Conservation (phyloP, 2,888 invertebrate species). For the Amphipoea lucens region DNA sequence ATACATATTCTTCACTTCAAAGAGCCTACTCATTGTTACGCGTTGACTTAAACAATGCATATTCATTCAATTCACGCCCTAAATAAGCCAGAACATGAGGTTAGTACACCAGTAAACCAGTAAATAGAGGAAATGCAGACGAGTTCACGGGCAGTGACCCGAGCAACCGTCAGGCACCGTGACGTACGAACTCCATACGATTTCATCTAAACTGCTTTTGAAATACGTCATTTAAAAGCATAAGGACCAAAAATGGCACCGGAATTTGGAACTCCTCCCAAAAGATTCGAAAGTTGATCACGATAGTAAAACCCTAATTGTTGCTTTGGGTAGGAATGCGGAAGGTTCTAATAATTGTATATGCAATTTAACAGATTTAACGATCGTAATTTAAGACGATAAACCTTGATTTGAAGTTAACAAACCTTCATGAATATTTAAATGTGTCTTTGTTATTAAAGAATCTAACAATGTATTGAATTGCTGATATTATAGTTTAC, state of each 20-base stretch:
- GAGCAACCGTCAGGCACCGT: slow-evolving; percentile 80
- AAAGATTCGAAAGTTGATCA: slow-evolving; percentile 47
- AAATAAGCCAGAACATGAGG: slow-evolving; percentile 76
- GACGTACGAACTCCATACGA: slow-evolving; percentile 70
- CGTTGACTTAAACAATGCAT: slow-evolving; percentile 62
- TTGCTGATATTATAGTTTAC: slow-evolving; percentile 38
- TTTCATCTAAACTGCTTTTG: slow-evolving; percentile 61
- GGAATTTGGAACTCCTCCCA: slow-evolving; percentile 18
- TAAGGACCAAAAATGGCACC: slow-evolving; percentile 56
- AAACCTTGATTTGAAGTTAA: slow-evolving; percentile 61
- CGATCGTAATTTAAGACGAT: slow-evolving; percentile 55
- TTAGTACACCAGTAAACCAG: slow-evolving; percentile 73
- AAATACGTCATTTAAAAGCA: slow-evolving; percentile 50
- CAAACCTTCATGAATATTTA: slow-evolving; percentile 60
- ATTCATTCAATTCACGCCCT: slow-evolving; percentile 77
- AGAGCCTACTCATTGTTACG: slow-evolving; percentile 44
- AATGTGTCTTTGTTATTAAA: slow-evolving; percentile 53
- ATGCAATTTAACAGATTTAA: slow-evolving; percentile 57
- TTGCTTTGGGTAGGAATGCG: slow-evolving; percentile 54
- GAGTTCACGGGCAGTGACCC: slow-evolving; percentile 89
- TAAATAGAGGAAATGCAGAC: slow-evolving; percentile 82
- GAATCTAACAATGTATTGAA: slow-evolving; percentile 38
- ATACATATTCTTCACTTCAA: slow-evolving; percentile 44
- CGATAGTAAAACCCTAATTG: slow-evolving; percentile 38
- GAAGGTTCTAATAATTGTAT: slow-evolving; percentile 36